Evolutionary conservation across 2,113 vertebrate species (phyloP), one percentile per base, ranked within the genome.

Genomic region (Martes martes): DNA sequence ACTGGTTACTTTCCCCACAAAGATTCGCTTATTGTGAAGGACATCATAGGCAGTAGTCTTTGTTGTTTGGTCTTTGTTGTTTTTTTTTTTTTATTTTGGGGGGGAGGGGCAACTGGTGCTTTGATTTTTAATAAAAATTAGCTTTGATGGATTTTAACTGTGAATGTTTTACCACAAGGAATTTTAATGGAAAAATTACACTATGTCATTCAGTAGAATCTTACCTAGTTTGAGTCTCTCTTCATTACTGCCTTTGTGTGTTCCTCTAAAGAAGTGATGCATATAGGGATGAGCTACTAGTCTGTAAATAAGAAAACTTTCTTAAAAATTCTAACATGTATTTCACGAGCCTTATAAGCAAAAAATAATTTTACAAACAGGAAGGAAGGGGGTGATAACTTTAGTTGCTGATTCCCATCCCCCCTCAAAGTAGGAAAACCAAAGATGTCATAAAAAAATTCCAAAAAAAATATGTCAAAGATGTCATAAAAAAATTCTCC

Each of bases 71-170:
- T 55, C 36, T 69, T 57, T 14, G 39, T 50, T 50, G 2, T 36
- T 14, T 57, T 14, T 47, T 50, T 50, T 14, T 50, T 50, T 50
- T 50, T 13, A 14, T 50, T 74, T 91, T 86, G 36, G 14, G 42
- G 71, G 7, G 14, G 26, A 26, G n/a, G 18, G 45, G 47, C 61
- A 71, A 94, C 33, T 94, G 92, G 85, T 93, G 92, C 95, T 97
- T 97, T 97, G 69, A 92, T 97, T 96, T 79, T 96, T 96, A 97
- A 96, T 97, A 97, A 98, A 96, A 97, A 94, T 81, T 65, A 95
- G 94, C 57, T 95, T 94, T 52, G 63, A 47, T 91, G 71, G 79
- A 89, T 95, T 95, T 97, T 95, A 88, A 89, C 90, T 96, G 69
- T 96, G 89, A 96, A 15, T 97, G 78, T 92, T 96, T 96, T 96